A percentile compares a stretch with the other conserved stretches of the same genome.
Conservation (phyloP, 2,888 invertebrate species). For the Drosophila sordidula region DNA sequence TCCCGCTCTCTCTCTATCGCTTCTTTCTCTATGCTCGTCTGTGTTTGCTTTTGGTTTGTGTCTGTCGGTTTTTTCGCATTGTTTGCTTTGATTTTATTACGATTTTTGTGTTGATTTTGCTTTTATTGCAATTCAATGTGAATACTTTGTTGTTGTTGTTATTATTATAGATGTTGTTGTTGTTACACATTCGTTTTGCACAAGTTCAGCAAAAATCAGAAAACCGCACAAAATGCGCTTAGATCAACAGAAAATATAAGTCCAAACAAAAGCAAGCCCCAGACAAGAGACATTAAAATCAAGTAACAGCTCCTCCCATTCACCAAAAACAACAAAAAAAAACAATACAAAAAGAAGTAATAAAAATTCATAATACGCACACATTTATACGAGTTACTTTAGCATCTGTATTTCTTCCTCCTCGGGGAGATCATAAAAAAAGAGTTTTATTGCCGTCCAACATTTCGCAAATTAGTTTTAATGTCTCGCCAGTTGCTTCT, state of each 20-base stretch:
- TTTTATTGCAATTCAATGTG: slow-evolving; percentile 74
- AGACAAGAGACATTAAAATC: slow-evolving; percentile 39
- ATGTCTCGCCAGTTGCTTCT: slow-evolving; percentile 28
- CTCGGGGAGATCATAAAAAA: slow-evolving; percentile 43
- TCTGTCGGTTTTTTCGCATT: slow-evolving; percentile 58
- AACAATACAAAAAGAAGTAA: slow-evolving; percentile 24
- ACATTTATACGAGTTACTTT: slow-evolving; percentile 24
- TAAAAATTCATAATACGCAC: slow-evolving; percentile 54
- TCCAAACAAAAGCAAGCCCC: slow-evolving; percentile 24
- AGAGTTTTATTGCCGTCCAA: slow-evolving; percentile 42
- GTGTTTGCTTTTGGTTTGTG: slow-evolving; percentile 50
- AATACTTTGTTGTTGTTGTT: slow-evolving; percentile 42
- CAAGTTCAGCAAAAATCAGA: slow-evolving; percentile 73
- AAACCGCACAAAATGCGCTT: slow-evolving; percentile 69
- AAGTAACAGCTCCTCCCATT: slow-evolving; percentile 32
- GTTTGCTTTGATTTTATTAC: slow-evolving; percentile 77
- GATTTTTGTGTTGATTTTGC: slow-evolving; percentile 75
- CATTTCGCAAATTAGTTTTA: slow-evolving; percentile 51
- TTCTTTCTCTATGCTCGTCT: slow-evolving; percentile 24
- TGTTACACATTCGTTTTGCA: slow-evolving; percentile 52
- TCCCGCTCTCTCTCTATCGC: background rate
- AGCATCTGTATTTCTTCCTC: slow-evolving; percentile 1
- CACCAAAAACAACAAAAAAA: background rate
- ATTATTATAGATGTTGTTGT: slow-evolving; percentile 28
- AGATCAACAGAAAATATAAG: slow-evolving; percentile 64